Percentiles rank a stretch among this genome's conserved stretches.
These are phyloP conservation scores for Meloe dianella DNA, from an alignment of 2,888 invertebrate species.

Conservation along the genomic window DNA sequence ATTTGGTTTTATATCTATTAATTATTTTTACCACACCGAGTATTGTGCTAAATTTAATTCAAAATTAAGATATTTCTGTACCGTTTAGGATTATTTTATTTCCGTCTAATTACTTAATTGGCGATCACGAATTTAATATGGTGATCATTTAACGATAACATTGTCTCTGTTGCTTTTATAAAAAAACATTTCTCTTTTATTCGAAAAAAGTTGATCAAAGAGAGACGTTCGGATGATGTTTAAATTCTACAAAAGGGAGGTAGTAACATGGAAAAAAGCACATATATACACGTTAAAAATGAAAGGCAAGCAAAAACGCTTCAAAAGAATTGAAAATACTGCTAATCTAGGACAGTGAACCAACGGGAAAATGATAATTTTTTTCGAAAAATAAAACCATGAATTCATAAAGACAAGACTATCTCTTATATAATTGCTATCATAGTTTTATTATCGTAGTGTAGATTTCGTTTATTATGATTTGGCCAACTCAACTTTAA, in stretches of 20 bases:
- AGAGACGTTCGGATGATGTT: neutral
- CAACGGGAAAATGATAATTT: neutral
- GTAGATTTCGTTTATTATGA: too few species aligned
- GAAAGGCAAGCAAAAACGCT: neutral
- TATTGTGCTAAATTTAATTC: neutral
- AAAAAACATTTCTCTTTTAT: neutral
- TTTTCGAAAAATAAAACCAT: neutral
- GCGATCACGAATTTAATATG: too few species aligned
- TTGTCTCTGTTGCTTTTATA: too few species aligned
- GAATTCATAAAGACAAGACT: neutral
- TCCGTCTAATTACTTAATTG: too few species aligned
- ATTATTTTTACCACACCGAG: neutral
- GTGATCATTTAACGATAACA: too few species aligned
- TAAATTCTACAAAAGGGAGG: neutral
- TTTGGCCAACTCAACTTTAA: too few species aligned
- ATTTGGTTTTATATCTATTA: neutral
- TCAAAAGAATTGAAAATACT: conserved; percentile 1
- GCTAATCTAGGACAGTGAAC: neutral
- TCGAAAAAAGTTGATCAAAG: neutral
- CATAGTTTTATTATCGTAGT: too few species aligned
- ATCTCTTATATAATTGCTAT: too few species aligned
- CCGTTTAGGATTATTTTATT: too few species aligned
- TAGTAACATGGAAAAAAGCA: neutral
- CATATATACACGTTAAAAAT: too few species aligned
- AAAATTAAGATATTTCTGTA: too few species aligned